phyloP scores from a whole-genome alignment of 1,140 invertebrate genomes.

The Caenorhabditis inopinata region DNA sequence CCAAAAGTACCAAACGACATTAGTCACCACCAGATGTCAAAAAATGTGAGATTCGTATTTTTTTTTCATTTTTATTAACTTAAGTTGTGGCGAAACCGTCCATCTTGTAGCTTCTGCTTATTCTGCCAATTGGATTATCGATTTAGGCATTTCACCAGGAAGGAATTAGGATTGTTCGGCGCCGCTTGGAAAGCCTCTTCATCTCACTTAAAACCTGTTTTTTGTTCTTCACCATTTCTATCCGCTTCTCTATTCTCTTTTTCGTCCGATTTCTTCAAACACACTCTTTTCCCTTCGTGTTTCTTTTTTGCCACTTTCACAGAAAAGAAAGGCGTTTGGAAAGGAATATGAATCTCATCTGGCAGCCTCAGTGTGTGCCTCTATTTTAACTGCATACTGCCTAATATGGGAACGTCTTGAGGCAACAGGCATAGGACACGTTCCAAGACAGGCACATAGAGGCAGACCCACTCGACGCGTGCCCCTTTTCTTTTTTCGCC shows the following conservation, averaged over 20 bases:
- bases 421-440: not conserved
- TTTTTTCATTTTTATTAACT: too few species aligned
- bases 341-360: constrained; percentile 9
- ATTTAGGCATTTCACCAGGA: constrained; percentile 27
- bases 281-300: not conserved
- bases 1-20: not conserved
- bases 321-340: not conserved
- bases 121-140: too few species aligned
- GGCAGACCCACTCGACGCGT: not conserved
- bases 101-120: too few species aligned
- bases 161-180: constrained; percentile 11
- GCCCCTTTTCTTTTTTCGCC: too few species aligned
- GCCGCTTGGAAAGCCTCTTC: not conserved
- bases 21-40: not conserved
- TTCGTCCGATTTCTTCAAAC: not conserved
- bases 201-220: not conserved
- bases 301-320: not conserved
- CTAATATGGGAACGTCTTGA: constrained; percentile 18
- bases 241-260: not conserved
- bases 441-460: not conserved
- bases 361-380: not conserved
- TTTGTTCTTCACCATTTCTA: constrained; percentile 16
- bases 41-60: too few species aligned
- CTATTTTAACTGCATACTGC: not conserved
- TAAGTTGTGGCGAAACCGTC: too few species aligned